A percentile compares a stretch with the other conserved stretches of the same genome.
Evolutionary conservation across 1,140 invertebrate genomes (phyloP).

Genomic region (Drepana arcuata): DNA sequence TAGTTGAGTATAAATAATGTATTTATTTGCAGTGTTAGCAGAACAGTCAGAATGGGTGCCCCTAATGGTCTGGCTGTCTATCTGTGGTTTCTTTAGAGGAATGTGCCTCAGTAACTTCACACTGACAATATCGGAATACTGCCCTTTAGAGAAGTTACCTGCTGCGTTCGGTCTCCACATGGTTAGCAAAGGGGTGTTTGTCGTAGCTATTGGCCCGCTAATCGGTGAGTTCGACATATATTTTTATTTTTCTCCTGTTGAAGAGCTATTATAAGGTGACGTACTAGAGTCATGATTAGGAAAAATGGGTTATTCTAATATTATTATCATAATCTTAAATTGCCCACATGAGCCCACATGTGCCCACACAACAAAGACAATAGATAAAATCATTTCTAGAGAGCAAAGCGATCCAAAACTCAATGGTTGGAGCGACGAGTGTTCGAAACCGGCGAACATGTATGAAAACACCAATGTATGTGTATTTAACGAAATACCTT

Average conservation of each 20-base stretch:
- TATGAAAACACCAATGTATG: too few species aligned
- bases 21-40: conserved; percentile 74
- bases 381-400: too few species aligned
- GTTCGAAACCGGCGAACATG: too few species aligned
- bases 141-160: conserved; percentile 80
- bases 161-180: conserved; percentile 83
- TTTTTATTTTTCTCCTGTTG: too few species aligned
- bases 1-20: too few species aligned
- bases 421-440: too few species aligned
- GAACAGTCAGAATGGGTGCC: conserved; percentile 77
- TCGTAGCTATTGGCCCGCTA: conserved; percentile 78
- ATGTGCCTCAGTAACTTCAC: conserved; percentile 82
- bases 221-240: conserved; percentile 73
- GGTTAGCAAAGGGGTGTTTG: conserved; percentile 82
- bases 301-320: not conserved
- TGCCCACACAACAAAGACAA: too few species aligned
- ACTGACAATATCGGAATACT: conserved; percentile 82
- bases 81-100: conserved; percentile 82
- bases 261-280: not conserved
- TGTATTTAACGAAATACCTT: too few species aligned
- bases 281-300: not conserved
- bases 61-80: conserved; percentile 77
- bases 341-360: too few species aligned
- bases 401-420: too few species aligned
- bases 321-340: too few species aligned